Evolutionary conservation across 2,888 invertebrate species (phyloP).

Genomic region (Diadegma fenestrale): DNA sequence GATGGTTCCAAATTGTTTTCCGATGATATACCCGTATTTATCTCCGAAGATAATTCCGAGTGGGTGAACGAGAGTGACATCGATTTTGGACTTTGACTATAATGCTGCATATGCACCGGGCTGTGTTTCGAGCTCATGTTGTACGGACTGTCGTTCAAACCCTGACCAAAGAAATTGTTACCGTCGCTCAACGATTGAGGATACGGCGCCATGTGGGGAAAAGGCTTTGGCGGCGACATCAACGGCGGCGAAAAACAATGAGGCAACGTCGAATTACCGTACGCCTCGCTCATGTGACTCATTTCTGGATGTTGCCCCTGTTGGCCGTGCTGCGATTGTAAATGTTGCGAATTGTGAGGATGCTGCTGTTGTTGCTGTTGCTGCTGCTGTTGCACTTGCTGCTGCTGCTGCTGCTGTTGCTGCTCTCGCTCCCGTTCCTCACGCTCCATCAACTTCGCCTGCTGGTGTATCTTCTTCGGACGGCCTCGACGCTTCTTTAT

Average conservation of each 20-base stretch:
- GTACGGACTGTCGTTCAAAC: slow-evolving; percentile 82
- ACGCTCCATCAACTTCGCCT: slow-evolving; percentile 81
- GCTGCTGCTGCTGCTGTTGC: slow-evolving; percentile 76
- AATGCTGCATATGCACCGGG: slow-evolving; percentile 84
- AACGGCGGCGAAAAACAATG: slow-evolving; percentile 83
- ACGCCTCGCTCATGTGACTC: slow-evolving; percentile 80
- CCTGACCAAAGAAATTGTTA: slow-evolving; percentile 78
- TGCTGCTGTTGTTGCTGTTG: slow-evolving; percentile 76
- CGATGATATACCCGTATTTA: slow-evolving; percentile 91
- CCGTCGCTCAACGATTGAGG: slow-evolving; percentile 80
- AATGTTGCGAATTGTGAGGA: slow-evolving; percentile 72
- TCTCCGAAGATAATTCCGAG: slow-evolving; percentile 91
- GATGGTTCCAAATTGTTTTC: slow-evolving; percentile 89
- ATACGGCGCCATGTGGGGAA: slow-evolving; percentile 83
- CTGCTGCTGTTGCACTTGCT: slow-evolving; percentile 76
- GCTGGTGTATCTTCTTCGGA: slow-evolving; percentile 92
- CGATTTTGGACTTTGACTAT: slow-evolving; percentile 84
- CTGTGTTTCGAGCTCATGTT: slow-evolving; percentile 83
- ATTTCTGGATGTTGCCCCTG: slow-evolving; percentile 78
- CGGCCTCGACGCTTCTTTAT: slow-evolving; percentile 95
- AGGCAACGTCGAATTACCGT: slow-evolving; percentile 75
- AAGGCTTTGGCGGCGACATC: slow-evolving; percentile 83
- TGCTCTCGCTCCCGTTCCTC: slow-evolving; percentile 80
- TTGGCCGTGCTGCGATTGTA: slow-evolving; percentile 74
- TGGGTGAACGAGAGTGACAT: slow-evolving; percentile 87